A percentile compares a stretch with the other conserved stretches of the same genome.
phyloP scores from a whole-genome alignment of 2,113 vertebrate species.

The Columba livia region DNA sequence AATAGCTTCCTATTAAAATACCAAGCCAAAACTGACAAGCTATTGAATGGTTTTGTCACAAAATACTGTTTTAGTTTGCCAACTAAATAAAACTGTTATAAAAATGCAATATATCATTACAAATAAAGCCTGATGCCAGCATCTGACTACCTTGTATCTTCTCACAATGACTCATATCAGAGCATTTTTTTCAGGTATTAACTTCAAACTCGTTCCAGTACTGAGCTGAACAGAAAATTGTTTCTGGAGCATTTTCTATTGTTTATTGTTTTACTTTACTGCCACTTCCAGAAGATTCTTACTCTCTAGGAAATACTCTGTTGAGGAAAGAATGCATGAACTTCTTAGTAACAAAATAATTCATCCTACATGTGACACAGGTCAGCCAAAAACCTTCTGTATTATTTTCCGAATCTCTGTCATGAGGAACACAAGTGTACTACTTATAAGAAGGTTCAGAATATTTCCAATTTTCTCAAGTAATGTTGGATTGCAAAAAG shows the following conservation, averaged over 20 bases:
- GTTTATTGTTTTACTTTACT: neutral
- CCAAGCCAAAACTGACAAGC: neutral
- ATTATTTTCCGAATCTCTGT: neutral
- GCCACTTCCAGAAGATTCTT: neutral
- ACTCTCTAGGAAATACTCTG: neutral
- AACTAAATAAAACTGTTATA: neutral
- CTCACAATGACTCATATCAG: neutral
- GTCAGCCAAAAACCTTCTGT: neutral
- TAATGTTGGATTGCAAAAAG: neutral
- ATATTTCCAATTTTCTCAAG: neutral
- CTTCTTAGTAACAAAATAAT: neutral
- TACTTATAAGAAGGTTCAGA: neutral
- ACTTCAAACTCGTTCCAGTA: neutral
- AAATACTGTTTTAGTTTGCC: neutral
- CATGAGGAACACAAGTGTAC: neutral
- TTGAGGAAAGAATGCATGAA: neutral
- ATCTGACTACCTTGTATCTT: neutral
- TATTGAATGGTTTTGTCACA: neutral
- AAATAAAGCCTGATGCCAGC: neutral
- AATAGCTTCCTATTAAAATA: neutral
- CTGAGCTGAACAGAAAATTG: neutral
- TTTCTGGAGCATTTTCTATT: neutral
- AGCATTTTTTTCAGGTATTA: neutral
- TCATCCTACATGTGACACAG: neutral
- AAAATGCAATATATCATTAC: neutral